Conservation (phyloP, 2,113 vertebrate species). For the Zosterops hypoxanthus region DNA sequence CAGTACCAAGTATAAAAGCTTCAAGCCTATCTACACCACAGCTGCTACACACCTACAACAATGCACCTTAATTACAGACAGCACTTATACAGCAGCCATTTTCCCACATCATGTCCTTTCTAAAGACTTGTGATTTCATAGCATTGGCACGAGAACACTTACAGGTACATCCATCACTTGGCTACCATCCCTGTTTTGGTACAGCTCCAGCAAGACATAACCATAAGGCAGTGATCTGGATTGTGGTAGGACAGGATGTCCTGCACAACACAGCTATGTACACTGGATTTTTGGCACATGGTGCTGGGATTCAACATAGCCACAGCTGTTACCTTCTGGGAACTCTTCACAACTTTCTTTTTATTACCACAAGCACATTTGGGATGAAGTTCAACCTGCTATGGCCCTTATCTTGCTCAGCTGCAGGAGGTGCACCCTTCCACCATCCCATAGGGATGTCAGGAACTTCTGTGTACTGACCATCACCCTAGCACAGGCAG, state of each 20-base stretch:
- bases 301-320: not conserved
- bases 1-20: not conserved
- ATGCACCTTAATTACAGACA: not conserved
- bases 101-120: not conserved
- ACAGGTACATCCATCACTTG: not conserved
- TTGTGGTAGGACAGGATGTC: not conserved
- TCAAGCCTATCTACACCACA: not conserved
- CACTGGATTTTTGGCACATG: not conserved
- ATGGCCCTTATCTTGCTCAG: not conserved
- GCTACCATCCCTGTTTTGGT: not conserved
- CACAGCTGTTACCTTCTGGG: not conserved
- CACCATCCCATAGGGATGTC: not conserved
- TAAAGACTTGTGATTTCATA: not conserved
- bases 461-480: not conserved
- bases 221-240: not conserved
- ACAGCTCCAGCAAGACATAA: not conserved
- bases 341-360: not conserved
- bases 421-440: not conserved
- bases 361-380: not conserved
- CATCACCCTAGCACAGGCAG: not conserved
- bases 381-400: not conserved
- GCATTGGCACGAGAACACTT: not conserved
- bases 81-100: not conserved
- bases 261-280: not conserved
- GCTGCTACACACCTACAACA: not conserved